Evolutionary conservation across 2,888 invertebrate species (phyloP).

Genomic region (Escarpia spicata): DNA sequence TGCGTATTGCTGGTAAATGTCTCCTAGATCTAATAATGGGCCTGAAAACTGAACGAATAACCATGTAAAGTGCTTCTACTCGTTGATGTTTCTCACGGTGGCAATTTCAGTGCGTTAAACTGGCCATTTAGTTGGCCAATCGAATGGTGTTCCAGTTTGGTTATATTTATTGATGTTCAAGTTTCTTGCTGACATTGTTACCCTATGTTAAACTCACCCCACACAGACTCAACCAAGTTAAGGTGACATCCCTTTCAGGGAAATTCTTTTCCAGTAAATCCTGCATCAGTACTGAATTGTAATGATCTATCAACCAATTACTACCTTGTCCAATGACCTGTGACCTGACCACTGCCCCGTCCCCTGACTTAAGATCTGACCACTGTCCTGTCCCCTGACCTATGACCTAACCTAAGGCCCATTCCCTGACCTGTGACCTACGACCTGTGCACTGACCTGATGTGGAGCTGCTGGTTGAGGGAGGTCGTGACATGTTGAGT

Average conservation of each 20-base stretch:
- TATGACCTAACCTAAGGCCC: neutral
- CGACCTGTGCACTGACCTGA: conserved; percentile 30
- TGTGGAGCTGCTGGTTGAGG: conserved; percentile 36
- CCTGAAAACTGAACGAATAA: neutral
- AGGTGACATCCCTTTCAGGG: no score
- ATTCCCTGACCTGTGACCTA: neutral
- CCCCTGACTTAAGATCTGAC: neutral
- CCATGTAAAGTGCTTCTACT: neutral
- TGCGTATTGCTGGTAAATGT: neutral
- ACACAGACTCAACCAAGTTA: no score
- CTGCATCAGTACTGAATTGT: no score
- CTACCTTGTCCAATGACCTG: no score
- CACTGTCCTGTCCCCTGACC: neutral
- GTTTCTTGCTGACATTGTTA: neutral
- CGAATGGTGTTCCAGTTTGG: neutral
- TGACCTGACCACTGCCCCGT: neutral
- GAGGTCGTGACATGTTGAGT: conserved; percentile 25
- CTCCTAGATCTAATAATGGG: neutral
- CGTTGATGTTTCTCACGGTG: neutral
- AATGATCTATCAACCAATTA: no score
- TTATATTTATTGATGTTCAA: neutral
- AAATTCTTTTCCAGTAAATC: no score
- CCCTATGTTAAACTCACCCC: no score
- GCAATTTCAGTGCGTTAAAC: neutral
- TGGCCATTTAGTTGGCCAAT: neutral